Base-by-base conservation (phyloP, 2,888 invertebrate genomes). In the Lymantria monacha region DNA sequence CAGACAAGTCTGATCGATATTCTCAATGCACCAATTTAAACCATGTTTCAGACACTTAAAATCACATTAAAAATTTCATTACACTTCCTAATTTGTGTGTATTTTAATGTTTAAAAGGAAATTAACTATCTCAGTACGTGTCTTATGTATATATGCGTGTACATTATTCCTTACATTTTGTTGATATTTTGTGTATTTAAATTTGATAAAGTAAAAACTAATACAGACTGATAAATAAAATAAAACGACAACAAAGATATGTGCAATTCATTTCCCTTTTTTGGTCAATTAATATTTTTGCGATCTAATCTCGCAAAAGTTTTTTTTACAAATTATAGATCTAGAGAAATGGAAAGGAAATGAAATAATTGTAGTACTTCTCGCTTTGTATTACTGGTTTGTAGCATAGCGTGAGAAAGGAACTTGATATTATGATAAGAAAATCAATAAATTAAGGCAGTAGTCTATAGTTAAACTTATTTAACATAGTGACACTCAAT, bases 281-380 rank as follows among this genome's bases (percentile, higher is more conserved):
- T 22, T 3, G 5, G 22, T 22, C 22, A 22, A 22, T 22, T 22
- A 22, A 22, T 22, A 22, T 22, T n/a, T n/a, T 22, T 22, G 10
- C 46, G 47, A 38, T 45, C 41, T 48, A 53, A 36, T 36, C 12
- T 10, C 45, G n/a, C 22, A 22, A 22, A 22, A 22, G 2, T 22
- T 3, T 22, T 3, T 22, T 5, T 33, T 10, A 10, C 9, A 33
- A 33, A 10, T 33, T 33, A 33, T 22, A 22, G 22, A 22, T 13
- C 11, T 31, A 31, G 12, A 22, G 30, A 22, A 15, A 42, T 12
- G 5, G 22, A 10, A 7, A 15, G 11, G 30, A 10, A 14, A 8
- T 22, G n/a, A 22, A 33, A 33, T 33, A 33, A 33, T 33, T 33
- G 33, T 10, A 33, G 33, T 10, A 10, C 9, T 8, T 33, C 33